Evolutionary conservation across 92 coral and sea anemone species (phyloP), one percentile per base, ranked within the genome.

Genomic region (Porites lobata): DNA sequence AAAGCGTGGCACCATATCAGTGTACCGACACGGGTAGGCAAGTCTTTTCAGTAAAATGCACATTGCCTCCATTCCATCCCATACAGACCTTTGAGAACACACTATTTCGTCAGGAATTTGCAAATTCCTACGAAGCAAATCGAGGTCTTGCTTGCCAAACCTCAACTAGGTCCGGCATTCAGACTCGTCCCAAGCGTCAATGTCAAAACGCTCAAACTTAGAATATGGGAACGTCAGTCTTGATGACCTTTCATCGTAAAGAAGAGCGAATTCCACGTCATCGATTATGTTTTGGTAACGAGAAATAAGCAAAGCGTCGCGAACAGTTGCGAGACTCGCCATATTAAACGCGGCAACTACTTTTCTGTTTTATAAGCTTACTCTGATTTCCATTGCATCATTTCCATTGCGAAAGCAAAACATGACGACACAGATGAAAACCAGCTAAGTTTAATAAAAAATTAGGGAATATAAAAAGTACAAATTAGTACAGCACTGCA

Each of bases 1-100:
- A 58, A 71, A 75, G 81, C 88, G 75, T 1, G 88, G 81, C 75
- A 61, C 81, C 81, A 84, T 84, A 29, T 84, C 88, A 9, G 88
- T 84, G 59, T 84, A 75, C 24, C 81, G 81, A 65, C 88, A 84
- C 8, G 88, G 81, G 26, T 84, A 84, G 56, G 81, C 80, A 6
- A 84, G 81, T 19, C 88, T 58, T 71, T 83, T 84, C 10, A 84
- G 74, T 15, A 84, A 24, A 29, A 73, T 51, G 73, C 68, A 84
- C 20, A 84, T 65, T 74, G 17, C 81, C 50, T 73, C 81, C 69
- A 72, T 71, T n/a, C 79, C 79, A 70, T 59, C n/a, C 22, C 87
- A 70, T 38, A 83, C 80, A 54, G 87, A 47, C 67, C 69, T 15
- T 47, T 83, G 87, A 11, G 38, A 57, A 61, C 80, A 82, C n/a